Evolutionary conservation across 1,140 invertebrate genomes (phyloP).

Genomic region (Metopolophium dirhodum): DNA sequence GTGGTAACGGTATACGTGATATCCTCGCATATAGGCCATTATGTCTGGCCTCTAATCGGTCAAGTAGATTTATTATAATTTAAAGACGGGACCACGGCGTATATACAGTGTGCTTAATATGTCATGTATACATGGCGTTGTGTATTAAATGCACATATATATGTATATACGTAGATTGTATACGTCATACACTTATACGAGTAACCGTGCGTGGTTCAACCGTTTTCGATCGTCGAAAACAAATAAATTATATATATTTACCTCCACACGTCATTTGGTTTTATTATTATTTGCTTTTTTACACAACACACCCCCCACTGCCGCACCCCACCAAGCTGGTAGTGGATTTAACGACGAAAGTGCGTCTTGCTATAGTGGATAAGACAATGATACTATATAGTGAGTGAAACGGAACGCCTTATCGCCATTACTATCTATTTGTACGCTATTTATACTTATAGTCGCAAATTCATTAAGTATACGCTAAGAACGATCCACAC

Average conservation of each 20-base stretch:
- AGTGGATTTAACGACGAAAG: not conserved
- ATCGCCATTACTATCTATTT: not conserved
- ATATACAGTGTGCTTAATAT: not conserved
- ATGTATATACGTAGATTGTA: not conserved
- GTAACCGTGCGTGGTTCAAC: not conserved
- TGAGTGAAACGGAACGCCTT: not conserved
- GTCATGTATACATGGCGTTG: not conserved
- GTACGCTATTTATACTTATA: not conserved
- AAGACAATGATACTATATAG: not conserved
- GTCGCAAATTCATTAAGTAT: not conserved
- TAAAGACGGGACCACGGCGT: not conserved
- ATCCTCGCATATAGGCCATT: not conserved
- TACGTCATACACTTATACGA: not conserved
- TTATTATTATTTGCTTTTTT: not conserved
- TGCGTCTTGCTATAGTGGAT: not conserved
- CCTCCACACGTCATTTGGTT: not conserved
- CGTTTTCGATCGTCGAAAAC: not conserved
- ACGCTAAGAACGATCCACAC: not conserved
- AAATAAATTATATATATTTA: not conserved
- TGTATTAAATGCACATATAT: not conserved
- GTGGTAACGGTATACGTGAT: slow-evolving; percentile 13
- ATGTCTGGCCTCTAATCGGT: slow-evolving; percentile 1
- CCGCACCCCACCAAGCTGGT: not conserved
- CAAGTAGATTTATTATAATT: slow-evolving; percentile 16
- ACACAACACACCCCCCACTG: not conserved